Base-by-base conservation (phyloP, 2,888 invertebrate genomes). In the Eupithecia pulchellata region DNA sequence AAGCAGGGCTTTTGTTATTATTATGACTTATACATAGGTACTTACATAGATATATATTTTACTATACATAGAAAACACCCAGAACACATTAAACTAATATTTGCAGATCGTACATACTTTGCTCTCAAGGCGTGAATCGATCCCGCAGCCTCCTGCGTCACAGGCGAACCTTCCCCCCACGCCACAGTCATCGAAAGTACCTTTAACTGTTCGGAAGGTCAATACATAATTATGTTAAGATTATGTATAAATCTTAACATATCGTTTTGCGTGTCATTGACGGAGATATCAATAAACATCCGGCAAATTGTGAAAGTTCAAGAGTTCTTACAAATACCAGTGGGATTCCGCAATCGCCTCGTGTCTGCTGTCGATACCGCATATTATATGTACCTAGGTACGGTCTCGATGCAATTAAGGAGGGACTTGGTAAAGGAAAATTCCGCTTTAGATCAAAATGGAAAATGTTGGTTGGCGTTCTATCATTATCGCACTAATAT, bases 221-320 rank as follows among this genome's bases (percentile, higher is more conserved):
- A 34, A 14, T 30, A 27, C 62, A 32, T 39, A 57, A 63, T 63
- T 42, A 64, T 52, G 61, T 17, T 52, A 64, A 64, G n/a, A n/a
- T n/a, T n/a, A 67, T 30, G 64, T 32, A 32, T 32, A 42, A 66
- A 13, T 52, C 25, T 25, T 52, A 64, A 52, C n/a, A 63, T 69
- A 20, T 60, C 63, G 42, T 34, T 63, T 20, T 58, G 30, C 61
- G 34, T 63, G 47, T 64, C 14, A 65, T 13, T 39, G 58, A 27
- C 34, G 20, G 67, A 71, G 34, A 64, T 47, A 47, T 25, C 11
- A 25, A 52, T 52, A 52, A 52, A 52, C 52, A 52, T 52, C 52
- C 52, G 52, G 52, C 25, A 25, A n/a, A 52, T 69, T 72, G 72
- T 66, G 72, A 69, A 72, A 72, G 72, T 72, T 66, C 68, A 72